A percentile compares a stretch with the other conserved stretches of the same genome.
Conservation (phyloP, 2,797 vertebrate genomes). For the Sorex maritimensis region DNA sequence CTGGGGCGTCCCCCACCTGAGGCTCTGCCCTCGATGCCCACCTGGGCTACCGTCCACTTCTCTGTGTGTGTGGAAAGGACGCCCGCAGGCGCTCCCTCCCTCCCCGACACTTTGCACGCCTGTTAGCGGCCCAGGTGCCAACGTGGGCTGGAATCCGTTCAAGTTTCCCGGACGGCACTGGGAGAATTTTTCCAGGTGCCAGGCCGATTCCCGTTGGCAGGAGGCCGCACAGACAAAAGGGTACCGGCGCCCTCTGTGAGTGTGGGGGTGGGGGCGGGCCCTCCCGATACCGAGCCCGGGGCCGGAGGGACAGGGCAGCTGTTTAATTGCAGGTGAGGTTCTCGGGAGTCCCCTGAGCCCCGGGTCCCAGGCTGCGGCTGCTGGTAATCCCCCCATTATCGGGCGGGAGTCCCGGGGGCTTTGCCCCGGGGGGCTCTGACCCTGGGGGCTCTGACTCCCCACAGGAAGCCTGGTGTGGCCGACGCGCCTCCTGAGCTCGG, state of each 20-base stretch:
- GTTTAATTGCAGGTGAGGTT: conserved; percentile 62
- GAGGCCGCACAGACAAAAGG: not conserved
- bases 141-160: not conserved
- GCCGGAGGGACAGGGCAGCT: conserved; percentile 25
- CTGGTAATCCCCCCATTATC: conserved; percentile 37
- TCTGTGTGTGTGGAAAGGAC: accelerated
- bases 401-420: conserved; percentile 20
- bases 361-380: not conserved
- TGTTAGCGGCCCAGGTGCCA: not conserved
- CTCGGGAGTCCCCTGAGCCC: not conserved
- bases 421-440: not conserved
- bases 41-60: not conserved
- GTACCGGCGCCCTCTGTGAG: not conserved
- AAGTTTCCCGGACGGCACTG: not conserved
- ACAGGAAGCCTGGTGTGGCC: not conserved
- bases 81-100: not conserved
- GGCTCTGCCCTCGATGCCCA: no score
- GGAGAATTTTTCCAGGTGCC: not conserved
- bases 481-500: not conserved
- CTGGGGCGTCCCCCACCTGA: no score
- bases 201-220: not conserved
- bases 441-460: not conserved
- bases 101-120: not conserved
- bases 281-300: not conserved
- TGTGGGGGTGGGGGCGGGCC: not conserved